Evolutionary conservation across 2,113 vertebrate species (phyloP).

Genomic region (Pitta sordida): DNA sequence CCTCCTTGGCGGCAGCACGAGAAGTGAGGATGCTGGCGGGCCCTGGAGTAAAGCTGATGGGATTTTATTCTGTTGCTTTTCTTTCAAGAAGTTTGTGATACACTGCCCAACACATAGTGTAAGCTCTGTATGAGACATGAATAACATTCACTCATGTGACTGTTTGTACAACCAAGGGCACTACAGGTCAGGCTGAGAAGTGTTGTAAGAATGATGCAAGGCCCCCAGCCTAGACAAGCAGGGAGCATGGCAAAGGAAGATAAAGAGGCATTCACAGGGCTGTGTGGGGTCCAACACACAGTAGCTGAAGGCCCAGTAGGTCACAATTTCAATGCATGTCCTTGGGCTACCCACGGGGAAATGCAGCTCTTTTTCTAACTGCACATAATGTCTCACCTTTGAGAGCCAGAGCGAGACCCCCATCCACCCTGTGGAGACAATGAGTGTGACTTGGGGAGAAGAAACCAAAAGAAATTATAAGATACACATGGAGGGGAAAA

Average conservation of each 20-base stretch:
- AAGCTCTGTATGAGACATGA: conserved; percentile 42
- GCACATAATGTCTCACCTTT: background rate
- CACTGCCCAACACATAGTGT: background rate
- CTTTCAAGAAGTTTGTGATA: background rate
- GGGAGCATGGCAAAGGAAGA: background rate
- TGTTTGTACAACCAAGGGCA: conserved; percentile 35
- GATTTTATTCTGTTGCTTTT: background rate
- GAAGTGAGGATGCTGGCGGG: background rate
- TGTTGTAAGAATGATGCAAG: conserved; percentile 33
- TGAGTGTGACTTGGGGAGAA: background rate
- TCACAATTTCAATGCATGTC: background rate
- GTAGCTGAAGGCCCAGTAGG: background rate
- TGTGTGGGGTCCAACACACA: conserved; percentile 8
- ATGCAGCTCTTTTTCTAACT: background rate
- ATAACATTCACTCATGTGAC: conserved; percentile 10
- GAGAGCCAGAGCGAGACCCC: background rate
- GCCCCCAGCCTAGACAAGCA: background rate
- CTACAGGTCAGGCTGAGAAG: conserved; percentile 17
- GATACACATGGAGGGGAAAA: background rate
- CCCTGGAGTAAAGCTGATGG: background rate
- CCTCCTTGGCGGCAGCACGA: conserved; percentile 15
- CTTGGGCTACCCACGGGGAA: background rate
- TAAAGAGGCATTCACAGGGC: conserved; percentile 42
- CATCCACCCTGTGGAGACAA: background rate
- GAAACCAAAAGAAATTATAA: background rate